Evolutionary conservation across 2,888 invertebrate species (phyloP), one percentile per base, ranked within the genome.

Genomic region (Hololepta plana): DNA sequence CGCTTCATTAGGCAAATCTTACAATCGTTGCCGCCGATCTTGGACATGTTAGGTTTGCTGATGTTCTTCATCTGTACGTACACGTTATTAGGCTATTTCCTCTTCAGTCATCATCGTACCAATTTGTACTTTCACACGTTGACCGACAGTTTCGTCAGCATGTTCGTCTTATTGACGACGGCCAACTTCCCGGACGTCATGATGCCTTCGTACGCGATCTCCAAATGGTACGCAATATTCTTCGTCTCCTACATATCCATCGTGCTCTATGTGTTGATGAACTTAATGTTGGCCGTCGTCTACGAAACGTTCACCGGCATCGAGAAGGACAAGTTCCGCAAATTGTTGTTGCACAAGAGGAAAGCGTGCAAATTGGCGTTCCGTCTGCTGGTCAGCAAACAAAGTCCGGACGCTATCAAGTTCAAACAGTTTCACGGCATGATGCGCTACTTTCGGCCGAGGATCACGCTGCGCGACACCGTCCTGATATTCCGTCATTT

Each of bases 181-280:
- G 85, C 87, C 31, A 88, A 88, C 55, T 87, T 76, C 56, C 87
- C 87, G 3, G 87, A 87, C 51, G 82, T 88, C 11, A 87, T 87
- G 87, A 85, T 87, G 85, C 82, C 80, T 4, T 74, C 84, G 0
- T 87, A 84, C 49, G 71, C 76, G 12, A 64, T 65, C 41, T 76
- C 72, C 17, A 74, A 73, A 47, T 81, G 76, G 73, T 76, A 76
- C 44, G 75, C 79, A n/a, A 56, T 81, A 30, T 87, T 84, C 58
- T 87, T 87, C 56, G 73, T 87, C 32, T 67, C 76, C 4, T 88
- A 85, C 53, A 71, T 88, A 37, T 73, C 76, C 35, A 76, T 80
- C 16, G 82, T 31, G 13, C 30, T 39, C 4, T 39, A 39, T 29
- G 37, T 39, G 4, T 27, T 39, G 9, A 39, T 39, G 39, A 39